These are phyloP conservation scores for Dryoscopus gambensis DNA, from an alignment of 2,113 vertebrate genomes.

Conservation along the genomic window DNA sequence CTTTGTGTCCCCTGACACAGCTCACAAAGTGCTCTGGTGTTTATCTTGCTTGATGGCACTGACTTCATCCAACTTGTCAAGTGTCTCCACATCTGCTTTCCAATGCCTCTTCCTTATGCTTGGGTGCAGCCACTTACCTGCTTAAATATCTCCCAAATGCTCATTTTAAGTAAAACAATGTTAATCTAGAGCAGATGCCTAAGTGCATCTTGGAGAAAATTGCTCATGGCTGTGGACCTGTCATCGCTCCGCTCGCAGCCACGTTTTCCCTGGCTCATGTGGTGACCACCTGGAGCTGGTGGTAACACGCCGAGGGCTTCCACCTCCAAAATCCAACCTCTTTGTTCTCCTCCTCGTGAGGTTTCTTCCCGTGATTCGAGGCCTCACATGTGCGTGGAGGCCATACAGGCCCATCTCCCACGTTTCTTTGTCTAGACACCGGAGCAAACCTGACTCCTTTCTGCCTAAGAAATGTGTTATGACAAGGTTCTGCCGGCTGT, in stretches of 20 bases:
- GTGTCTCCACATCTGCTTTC: neutral
- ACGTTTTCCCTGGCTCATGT: neutral
- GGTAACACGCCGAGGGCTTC: accelerated
- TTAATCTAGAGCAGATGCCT: slow-evolving; percentile 35
- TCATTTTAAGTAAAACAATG: neutral
- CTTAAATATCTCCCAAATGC: neutral
- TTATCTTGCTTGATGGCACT: neutral
- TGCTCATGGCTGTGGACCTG: neutral
- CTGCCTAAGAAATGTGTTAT: neutral
- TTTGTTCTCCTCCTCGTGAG: neutral
- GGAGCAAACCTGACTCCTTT: neutral
- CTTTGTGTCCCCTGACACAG: neutral
- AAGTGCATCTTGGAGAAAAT: slow-evolving; percentile 1
- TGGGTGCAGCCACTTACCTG: neutral
- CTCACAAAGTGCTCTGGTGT: neutral
- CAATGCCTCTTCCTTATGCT: neutral
- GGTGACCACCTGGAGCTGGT: slow-evolving; percentile 9
- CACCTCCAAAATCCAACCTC: neutral
- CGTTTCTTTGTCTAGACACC: neutral
- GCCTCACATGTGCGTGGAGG: accelerated
- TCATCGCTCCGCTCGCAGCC: neutral
- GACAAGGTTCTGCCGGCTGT: neutral
- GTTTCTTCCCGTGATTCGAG: neutral
- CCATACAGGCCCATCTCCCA: neutral
- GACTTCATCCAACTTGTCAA: neutral